phyloP scores from a whole-genome alignment of 2,888 invertebrate species.

The Phaedon cochleariae region DNA sequence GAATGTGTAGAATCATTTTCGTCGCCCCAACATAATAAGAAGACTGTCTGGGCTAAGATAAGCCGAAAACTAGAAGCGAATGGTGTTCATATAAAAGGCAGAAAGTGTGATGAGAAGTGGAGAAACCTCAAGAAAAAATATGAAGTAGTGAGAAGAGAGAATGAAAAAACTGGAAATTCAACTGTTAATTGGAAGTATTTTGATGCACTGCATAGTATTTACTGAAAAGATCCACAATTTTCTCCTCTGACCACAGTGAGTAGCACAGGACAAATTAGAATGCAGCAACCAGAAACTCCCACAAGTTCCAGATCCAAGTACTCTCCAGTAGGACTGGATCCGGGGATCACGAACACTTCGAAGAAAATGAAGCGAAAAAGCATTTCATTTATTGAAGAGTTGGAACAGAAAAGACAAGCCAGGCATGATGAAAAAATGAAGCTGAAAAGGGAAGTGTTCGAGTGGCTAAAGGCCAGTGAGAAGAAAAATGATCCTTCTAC shows the following conservation, averaged over 20 bases:
- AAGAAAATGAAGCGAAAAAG: not conserved
- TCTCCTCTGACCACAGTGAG: not conserved
- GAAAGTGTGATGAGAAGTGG: constrained; percentile 12
- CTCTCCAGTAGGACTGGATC: not conserved
- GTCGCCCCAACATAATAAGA: constrained; percentile 10
- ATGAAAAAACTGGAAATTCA: constrained; percentile 6
- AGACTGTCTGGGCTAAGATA: constrained; percentile 3
- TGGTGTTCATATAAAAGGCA: not conserved
- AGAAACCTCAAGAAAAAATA: constrained; percentile 12
- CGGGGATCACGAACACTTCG: not conserved
- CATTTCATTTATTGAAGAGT: not conserved
- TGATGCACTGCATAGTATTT: not conserved
- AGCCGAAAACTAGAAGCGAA: not conserved
- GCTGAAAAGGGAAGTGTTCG: not conserved
- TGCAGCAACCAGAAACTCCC: not conserved
- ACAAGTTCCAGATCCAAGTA: not conserved
- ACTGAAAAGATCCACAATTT: constrained; percentile 7
- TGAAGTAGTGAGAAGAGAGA: not conserved
- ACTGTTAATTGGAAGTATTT: not conserved
- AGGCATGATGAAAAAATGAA: constrained; percentile 2
- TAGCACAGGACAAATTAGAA: not conserved
- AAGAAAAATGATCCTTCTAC: not conserved
- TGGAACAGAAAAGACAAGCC: not conserved
- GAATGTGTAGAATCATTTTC: not conserved
- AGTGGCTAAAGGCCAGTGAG: not conserved